Evolutionary conservation across 1,140 invertebrate genomes (phyloP).

Genomic region (Melanaphis sacchari): DNA sequence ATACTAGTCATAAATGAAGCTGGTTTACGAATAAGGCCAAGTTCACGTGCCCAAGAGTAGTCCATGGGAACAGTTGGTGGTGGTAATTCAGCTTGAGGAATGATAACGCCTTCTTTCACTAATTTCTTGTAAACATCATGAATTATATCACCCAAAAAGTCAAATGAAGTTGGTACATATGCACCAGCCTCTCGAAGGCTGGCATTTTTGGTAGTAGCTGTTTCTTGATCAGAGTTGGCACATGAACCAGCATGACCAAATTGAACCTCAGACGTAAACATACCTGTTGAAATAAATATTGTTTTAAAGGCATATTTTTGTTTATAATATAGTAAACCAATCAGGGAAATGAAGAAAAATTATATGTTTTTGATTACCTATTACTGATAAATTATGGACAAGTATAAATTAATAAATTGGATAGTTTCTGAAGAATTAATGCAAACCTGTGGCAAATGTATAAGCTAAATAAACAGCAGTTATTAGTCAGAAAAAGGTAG

Average conservation of each 20-base stretch:
- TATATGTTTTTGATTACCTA: not conserved
- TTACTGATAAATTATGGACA: not conserved
- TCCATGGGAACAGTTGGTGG: slow-evolving; percentile 99
- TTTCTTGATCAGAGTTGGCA: slow-evolving; percentile 94
- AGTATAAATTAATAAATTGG: not conserved
- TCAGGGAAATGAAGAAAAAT: not conserved
- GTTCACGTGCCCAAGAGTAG: slow-evolving; percentile 97
- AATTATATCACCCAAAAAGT: slow-evolving; percentile 85
- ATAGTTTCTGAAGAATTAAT: not conserved
- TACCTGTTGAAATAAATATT: slow-evolving; percentile 66
- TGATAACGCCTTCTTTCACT: slow-evolving; percentile 82
- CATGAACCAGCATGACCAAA: slow-evolving; percentile 99
- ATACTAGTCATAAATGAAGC: slow-evolving; percentile 99
- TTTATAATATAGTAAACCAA: not conserved
- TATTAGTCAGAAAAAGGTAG: not conserved
- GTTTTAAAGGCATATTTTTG: not conserved
- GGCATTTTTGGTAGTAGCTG: slow-evolving; percentile 91
- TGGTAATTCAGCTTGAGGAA: slow-evolving; percentile 88
- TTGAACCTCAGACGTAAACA: slow-evolving; percentile 98
- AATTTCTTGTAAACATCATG: slow-evolving; percentile 80
- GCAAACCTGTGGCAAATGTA: not conserved
- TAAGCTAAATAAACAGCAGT: not conserved
- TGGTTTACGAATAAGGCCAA: slow-evolving; percentile 97
- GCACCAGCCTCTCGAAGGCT: slow-evolving; percentile 85
- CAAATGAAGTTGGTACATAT: slow-evolving; percentile 91